Conservation (phyloP, 2,797 vertebrate species). For the Xenentodon cancila region DNA sequence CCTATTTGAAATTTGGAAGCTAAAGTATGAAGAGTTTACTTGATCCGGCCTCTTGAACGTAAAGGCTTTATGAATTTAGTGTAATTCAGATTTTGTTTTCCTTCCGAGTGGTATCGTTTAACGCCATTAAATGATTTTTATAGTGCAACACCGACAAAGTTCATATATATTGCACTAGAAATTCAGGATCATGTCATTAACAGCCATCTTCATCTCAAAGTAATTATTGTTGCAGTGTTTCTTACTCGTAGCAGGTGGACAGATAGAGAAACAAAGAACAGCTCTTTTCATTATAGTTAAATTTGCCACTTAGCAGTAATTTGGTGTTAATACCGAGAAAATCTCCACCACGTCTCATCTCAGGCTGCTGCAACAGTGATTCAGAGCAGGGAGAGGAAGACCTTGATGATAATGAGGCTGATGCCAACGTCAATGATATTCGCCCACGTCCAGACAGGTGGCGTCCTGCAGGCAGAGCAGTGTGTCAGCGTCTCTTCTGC, state of each 20-base stretch:
- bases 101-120: constrained; percentile 1
- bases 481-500: constrained; percentile 47
- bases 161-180: constrained; percentile 7
- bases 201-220: background rate
- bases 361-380: constrained; percentile 43
- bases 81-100: background rate
- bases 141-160: background rate
- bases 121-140: background rate
- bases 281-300: constrained; percentile 5
- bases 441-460: constrained; percentile 69
- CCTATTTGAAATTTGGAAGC: background rate
- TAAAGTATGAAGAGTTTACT: background rate
- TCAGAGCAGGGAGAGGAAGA: constrained; percentile 49
- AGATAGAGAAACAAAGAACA: background rate
- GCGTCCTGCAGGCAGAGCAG: constrained; percentile 58
- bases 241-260: constrained; percentile 1
- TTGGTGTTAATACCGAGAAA: constrained; percentile 18
- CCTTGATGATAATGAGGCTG: constrained; percentile 56
- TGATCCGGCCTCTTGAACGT: background rate
- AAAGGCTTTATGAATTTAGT: background rate
- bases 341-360: constrained; percentile 19
- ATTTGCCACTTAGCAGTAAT: constrained; percentile 4
- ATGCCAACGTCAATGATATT: constrained; percentile 54
- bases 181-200: background rate
- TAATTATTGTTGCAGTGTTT: background rate